Percentiles rank a stretch among this genome's conserved stretches.
Evolutionary conservation across 2,888 invertebrate genomes (phyloP).

Genomic region (Liodrosophila aerea): DNA sequence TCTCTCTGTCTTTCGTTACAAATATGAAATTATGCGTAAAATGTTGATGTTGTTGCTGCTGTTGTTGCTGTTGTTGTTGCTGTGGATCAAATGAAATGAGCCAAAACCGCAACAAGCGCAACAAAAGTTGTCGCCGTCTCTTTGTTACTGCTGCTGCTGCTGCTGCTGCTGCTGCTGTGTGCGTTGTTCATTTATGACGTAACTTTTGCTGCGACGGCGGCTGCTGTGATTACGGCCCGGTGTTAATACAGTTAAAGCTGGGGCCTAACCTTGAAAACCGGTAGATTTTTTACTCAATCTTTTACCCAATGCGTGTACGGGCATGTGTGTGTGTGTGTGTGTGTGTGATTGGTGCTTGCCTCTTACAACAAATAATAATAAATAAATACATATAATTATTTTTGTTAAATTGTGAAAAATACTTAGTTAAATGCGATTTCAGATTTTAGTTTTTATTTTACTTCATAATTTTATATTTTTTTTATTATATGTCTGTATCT

Average conservation of each 20-base stretch:
- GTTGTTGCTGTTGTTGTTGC: slow-evolving; percentile 14
- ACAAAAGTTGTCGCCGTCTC: slow-evolving; percentile 54
- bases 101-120: slow-evolving; percentile 71
- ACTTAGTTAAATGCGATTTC: not conserved
- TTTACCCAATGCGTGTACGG: slow-evolving; percentile 55
- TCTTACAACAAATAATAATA: slow-evolving; percentile 32
- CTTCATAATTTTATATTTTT: slow-evolving; percentile 11
- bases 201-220: slow-evolving; percentile 60
- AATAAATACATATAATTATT: not conserved
- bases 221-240: slow-evolving; percentile 72
- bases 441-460: no score
- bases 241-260: slow-evolving; percentile 75
- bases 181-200: slow-evolving; percentile 73
- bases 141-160: slow-evolving; percentile 28
- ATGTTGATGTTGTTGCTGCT: slow-evolving; percentile 30
- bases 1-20: slow-evolving; percentile 62
- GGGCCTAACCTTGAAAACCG: slow-evolving; percentile 75
- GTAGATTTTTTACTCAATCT: slow-evolving; percentile 54
- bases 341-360: slow-evolving; percentile 43
- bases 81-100: slow-evolving; percentile 65
- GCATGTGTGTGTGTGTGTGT: slow-evolving; percentile 28
- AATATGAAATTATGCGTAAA: slow-evolving; percentile 77
- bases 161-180: slow-evolving; percentile 32
- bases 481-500: not conserved
- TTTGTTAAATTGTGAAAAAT: no score